Evolutionary conservation across 2,888 invertebrate genomes (phyloP).

Genomic region (Eugnorisma glareosa): DNA sequence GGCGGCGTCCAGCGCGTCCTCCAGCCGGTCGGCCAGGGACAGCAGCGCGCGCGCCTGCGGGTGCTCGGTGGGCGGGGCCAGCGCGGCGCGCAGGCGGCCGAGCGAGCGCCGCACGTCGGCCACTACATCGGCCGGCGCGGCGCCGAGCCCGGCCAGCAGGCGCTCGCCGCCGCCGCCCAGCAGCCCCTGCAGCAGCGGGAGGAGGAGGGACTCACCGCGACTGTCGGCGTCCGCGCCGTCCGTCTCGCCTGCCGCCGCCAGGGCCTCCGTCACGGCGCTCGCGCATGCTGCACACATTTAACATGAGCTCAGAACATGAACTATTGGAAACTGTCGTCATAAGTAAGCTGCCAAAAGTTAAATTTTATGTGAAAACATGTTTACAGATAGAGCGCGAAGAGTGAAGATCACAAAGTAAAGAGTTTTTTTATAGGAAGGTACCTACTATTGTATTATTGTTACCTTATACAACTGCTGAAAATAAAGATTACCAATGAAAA

Average conservation of each 20-base stretch:
- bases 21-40: slow-evolving; percentile 92
- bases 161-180: slow-evolving; percentile 89
- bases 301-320: not conserved
- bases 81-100: slow-evolving; percentile 93
- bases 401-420: not conserved
- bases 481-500: slow-evolving; percentile 24
- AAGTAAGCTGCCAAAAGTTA: not conserved
- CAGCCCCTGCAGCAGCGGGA: slow-evolving; percentile 92
- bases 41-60: slow-evolving; percentile 91
- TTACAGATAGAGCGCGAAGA: not conserved
- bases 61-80: slow-evolving; percentile 90
- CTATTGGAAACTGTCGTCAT: not conserved
- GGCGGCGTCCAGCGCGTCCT: slow-evolving; percentile 89
- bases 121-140: slow-evolving; percentile 91
- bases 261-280: slow-evolving; percentile 86
- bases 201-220: slow-evolving; percentile 94
- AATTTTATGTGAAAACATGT: not conserved
- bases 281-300: slow-evolving; percentile 81
- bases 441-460: not conserved
- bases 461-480: slow-evolving; percentile 35
- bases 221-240: slow-evolving; percentile 73
- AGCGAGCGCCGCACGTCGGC: slow-evolving; percentile 95
- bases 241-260: slow-evolving; percentile 82
- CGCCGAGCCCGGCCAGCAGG: slow-evolving; percentile 85
- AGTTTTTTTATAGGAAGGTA: not conserved